Percentiles rank a stretch among this genome's conserved stretches.
Evolutionary conservation across 2,113 vertebrate genomes (phyloP).

Genomic region (Xyrauchen texanus): DNA sequence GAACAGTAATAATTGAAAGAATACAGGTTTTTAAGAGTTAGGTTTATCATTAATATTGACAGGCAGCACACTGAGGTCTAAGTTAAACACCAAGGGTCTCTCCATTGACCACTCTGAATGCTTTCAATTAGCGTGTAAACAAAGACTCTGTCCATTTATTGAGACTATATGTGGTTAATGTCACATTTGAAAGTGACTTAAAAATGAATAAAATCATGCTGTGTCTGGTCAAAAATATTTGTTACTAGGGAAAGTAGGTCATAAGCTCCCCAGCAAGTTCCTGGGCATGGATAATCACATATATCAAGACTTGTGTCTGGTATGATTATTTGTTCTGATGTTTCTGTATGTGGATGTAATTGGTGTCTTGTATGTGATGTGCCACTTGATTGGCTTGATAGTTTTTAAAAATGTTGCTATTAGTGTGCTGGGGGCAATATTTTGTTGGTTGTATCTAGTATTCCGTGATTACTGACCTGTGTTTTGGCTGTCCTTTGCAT

Average conservation of each 20-base stretch:
- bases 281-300: neutral
- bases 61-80: slow-evolving; percentile 63
- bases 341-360: slow-evolving; percentile 8
- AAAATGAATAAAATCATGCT: neutral
- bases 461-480: slow-evolving; percentile 1
- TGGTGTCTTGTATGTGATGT: neutral
- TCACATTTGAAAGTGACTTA: neutral
- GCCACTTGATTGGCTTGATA: neutral
- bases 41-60: slow-evolving; percentile 85
- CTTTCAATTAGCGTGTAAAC: slow-evolving; percentile 6
- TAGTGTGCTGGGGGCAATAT: neutral
- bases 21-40: slow-evolving; percentile 84
- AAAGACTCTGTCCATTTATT: neutral
- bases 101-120: neutral
- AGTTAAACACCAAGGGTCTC: slow-evolving; percentile 8
- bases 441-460: neutral
- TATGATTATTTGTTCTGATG: neutral
- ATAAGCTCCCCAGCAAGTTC: neutral
- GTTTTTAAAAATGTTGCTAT: slow-evolving; percentile 19
- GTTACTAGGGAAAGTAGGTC: neutral
- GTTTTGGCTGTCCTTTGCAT: neutral
- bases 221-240: neutral
- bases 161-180: neutral
- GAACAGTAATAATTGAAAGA: slow-evolving; percentile 87
- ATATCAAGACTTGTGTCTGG: neutral